Evolutionary conservation across 1,140 invertebrate genomes (phyloP), one percentile per base, ranked within the genome.

Genomic region (Caenorhabditis latens): DNA sequence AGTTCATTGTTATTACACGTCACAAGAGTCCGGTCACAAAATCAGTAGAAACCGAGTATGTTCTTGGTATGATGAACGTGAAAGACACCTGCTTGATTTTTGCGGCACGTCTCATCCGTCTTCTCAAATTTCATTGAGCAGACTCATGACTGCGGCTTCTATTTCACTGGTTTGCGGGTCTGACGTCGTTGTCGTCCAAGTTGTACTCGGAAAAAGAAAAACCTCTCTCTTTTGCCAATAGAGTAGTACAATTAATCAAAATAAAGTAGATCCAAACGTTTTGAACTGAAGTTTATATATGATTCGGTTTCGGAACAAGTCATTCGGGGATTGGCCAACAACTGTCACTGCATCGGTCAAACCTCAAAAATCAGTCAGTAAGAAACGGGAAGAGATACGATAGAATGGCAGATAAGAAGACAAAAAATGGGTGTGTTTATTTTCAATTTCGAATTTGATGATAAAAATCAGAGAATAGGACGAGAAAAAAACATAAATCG

Each of bases 11-110:
- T 79, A 8, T 21, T 24, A 11, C 16, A 46, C 32, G 61, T 32
- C 61, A 58, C 55, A 63, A 58, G 19, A 42, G 40, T 71, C 71
- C 71, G 46, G 40, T n/a, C 9, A 9, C 65, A 46, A 71, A 58
- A 71, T 71, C 65, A 71, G 65, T 71, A 46, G 19, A 50, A 14
- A 79, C 43, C 43, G 46, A 50, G 46, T 79, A 79, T 50, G 71
- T 79, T 79, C 71, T 48, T 79, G 46, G 46, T 50, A 79, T 50
- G 71, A 79, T 79, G 71, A 79, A 79, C 46, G 71, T 79, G 50
- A 71, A n/a, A 79, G 71, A 79, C 43, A 79, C 71, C 71, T 50
- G 71, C 46, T 50, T 79, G 71, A 79, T 79, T 79, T 79, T 79
- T 79, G 71, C 46, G 46, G 46, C 71, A 50, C 65, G 46, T 79